Conservation (phyloP, 2,797 vertebrate genomes). For the Macrochelys suwanniensis region DNA sequence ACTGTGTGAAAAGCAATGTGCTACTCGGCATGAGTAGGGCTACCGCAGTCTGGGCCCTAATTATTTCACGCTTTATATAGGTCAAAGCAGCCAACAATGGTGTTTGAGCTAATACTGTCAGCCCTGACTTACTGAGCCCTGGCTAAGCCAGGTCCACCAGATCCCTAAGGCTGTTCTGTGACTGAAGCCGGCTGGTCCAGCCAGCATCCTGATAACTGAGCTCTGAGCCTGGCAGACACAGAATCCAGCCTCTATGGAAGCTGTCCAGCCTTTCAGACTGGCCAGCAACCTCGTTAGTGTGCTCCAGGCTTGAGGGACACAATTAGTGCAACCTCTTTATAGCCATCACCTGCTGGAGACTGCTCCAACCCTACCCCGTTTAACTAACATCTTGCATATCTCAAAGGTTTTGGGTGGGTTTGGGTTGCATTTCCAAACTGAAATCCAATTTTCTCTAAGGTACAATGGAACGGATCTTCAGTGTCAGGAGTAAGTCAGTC, state of each 20-base stretch:
- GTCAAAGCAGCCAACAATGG: neutral
- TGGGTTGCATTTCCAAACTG: neutral
- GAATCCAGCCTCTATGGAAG: neutral
- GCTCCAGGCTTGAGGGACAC: neutral
- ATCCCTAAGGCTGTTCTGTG: neutral
- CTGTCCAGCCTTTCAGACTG: neutral
- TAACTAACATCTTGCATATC: neutral
- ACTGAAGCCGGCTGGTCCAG: neutral
- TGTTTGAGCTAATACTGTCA: neutral
- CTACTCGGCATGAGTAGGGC: neutral
- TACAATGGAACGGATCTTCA: too few species aligned
- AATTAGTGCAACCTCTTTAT: neutral
- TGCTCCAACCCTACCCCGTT: neutral
- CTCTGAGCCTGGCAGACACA: neutral
- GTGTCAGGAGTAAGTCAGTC: neutral
- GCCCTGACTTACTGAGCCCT: neutral
- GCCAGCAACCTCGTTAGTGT: neutral
- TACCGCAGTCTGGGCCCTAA: neutral
- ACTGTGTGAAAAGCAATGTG: neutral
- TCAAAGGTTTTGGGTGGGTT: too few species aligned
- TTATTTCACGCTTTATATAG: neutral
- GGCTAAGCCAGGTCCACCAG: neutral
- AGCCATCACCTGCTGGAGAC: neutral
- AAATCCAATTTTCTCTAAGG: neutral
- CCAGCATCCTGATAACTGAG: neutral